A percentile compares a stretch with the other conserved stretches of the same genome.
These are phyloP conservation scores for Lanistes nyassanus DNA, from an alignment of 1,140 invertebrate species.

Conservation along the genomic window DNA sequence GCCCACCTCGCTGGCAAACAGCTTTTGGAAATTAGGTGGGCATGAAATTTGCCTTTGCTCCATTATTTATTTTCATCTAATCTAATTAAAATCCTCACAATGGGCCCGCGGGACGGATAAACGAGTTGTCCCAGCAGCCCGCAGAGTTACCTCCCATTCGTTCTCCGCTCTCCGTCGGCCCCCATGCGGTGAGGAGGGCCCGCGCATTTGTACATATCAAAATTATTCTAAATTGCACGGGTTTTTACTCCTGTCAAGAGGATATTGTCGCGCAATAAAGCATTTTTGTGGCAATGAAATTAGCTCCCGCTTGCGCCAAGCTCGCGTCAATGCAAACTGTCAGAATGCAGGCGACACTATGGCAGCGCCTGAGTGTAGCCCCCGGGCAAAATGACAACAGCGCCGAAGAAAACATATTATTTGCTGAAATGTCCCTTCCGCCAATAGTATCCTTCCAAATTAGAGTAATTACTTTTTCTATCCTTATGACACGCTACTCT, in stretches of 20 bases:
- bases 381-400: conserved; percentile 30
- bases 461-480: conserved; percentile 32
- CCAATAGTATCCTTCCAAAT: conserved; percentile 27
- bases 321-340: conserved; percentile 28
- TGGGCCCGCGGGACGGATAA: conserved; percentile 19
- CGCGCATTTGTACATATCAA: conserved; percentile 26
- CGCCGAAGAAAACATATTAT: conserved; percentile 36
- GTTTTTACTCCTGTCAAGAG: conserved; percentile 17
- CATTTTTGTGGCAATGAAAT: conserved; percentile 29
- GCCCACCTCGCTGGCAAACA: conserved; percentile 22
- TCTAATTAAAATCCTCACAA: conserved; percentile 31
- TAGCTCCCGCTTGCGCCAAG: conserved; percentile 17
- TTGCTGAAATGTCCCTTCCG: conserved; percentile 21
- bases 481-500: conserved; percentile 21
- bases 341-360: conserved; percentile 29
- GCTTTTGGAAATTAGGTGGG: conserved; percentile 26
- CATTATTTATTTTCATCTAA: conserved; percentile 39
- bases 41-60: conserved; percentile 30
- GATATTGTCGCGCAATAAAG: conserved; percentile 23
- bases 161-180: not conserved
- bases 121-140: not conserved
- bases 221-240: conserved; percentile 26
- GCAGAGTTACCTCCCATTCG: not conserved
- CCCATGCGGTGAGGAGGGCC: conserved; percentile 5
- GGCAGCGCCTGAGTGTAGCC: conserved; percentile 16